These are phyloP conservation scores for Galerucella calmariensis DNA, from an alignment of 2,888 invertebrate genomes.

Conservation along the genomic window DNA sequence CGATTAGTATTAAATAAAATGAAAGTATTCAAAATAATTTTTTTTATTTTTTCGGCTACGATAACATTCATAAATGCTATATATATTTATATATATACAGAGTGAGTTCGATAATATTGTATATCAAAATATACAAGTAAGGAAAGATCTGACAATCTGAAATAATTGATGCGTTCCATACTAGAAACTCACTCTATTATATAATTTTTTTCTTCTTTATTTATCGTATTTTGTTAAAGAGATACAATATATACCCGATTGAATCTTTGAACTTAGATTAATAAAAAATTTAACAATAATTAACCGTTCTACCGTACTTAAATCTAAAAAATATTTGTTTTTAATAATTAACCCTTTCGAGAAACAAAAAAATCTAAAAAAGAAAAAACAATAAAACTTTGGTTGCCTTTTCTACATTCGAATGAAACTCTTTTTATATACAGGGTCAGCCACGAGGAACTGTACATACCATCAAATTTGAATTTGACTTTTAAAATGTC, in stretches of 20 bases:
- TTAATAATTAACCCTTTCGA: background rate
- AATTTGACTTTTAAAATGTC: too few species aligned
- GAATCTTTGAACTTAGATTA: constrained; percentile 46
- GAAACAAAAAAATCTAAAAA: constrained; percentile 27
- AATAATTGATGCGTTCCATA: too few species aligned
- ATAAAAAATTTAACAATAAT: constrained; percentile 48
- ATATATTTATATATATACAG: background rate
- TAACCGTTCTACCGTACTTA: constrained; percentile 52
- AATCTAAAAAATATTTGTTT: constrained; percentile 39
- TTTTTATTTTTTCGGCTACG: constrained; percentile 45
- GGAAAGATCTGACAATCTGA: too few species aligned
- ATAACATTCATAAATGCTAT: constrained; percentile 46
- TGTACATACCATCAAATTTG: too few species aligned
- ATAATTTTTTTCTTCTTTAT: constrained; percentile 29
- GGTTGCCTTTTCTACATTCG: constrained; percentile 42
- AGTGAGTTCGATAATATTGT: too few species aligned
- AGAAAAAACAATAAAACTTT: constrained; percentile 43
- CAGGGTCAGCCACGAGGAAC: too few species aligned
- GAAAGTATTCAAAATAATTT: constrained; percentile 47
- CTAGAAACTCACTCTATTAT: too few species aligned
- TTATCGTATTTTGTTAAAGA: constrained; percentile 37
- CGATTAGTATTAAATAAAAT: constrained; percentile 45
- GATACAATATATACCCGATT: constrained; percentile 46
- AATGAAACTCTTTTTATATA: constrained; percentile 34
- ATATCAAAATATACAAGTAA: too few species aligned